Evolutionary conservation across 2,888 invertebrate species (phyloP), one percentile per base, ranked within the genome.

Genomic region (Catocala sponsa): DNA sequence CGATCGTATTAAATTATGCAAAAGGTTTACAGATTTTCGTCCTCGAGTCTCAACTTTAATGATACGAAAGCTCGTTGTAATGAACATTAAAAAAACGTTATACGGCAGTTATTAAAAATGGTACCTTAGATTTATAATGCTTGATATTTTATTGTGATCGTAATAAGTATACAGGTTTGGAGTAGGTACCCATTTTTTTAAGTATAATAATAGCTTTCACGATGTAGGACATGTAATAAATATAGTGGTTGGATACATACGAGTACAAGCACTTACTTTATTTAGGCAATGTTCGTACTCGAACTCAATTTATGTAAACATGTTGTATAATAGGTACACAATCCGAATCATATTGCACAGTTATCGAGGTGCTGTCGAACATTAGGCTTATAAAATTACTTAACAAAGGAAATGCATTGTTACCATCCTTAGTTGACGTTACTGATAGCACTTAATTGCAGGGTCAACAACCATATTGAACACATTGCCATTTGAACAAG

Each of bases 401-500:
- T 56, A 44, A 62, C 56, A 55, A 72, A 70, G 75, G 67, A 77
- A 75, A 65, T 64, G 50, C 47, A 54, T 55, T 55, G 68, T 57
- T 56, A 56, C 59, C 67, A 65, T 63, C 67, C 62, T 69, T 57
- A 47, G 56, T 57, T 55, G 49, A 55, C 51, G 59, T 6, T 53
- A 38, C 55, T 63, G 57, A 72, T 74, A 70, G 53, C 43, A 52
- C 11, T 63, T 60, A 48, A 62, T 56, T 58, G 52, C 25, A 47
- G 62, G 68, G 72, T 72, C 69, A 69, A 62, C 54, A 65, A 68
- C 60, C 65, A 68, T 59, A 65, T 61, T 55, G 25, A 63, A 62
- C 33, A 50, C 49, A 65, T 56, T 52, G 55, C 43, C 53, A 53
- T 68, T 43, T 60, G 38, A 51, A 53, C 12, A 56, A 50, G 6